A percentile compares a stretch with the other conserved stretches of the same genome.
phyloP scores from a whole-genome alignment of 1,140 invertebrate species.

The Euwallacea similis region DNA sequence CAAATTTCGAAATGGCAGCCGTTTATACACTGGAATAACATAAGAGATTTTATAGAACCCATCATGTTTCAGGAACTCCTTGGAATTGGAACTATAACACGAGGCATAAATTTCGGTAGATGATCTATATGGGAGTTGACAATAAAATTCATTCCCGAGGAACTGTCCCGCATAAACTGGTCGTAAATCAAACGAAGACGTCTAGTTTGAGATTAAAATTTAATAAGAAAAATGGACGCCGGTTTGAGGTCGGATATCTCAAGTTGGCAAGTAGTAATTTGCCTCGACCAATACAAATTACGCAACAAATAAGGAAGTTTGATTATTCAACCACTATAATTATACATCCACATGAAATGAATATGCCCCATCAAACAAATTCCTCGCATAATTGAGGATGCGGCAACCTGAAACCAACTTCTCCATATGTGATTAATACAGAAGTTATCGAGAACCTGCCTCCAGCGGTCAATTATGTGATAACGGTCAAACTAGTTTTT shows the following conservation, averaged over 20 bases:
- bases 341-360: background rate
- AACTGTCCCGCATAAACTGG: conserved; percentile 6
- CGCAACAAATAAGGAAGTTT: too few species aligned
- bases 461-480: background rate
- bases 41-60: conserved; percentile 20
- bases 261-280: too few species aligned
- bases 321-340: background rate
- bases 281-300: too few species aligned
- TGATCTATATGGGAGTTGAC: conserved; percentile 6
- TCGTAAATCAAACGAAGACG: conserved; percentile 8
- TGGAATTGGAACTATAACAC: conserved; percentile 7
- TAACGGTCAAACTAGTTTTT: conserved; percentile 5
- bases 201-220: conserved; percentile 3
- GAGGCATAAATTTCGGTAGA: conserved; percentile 8
- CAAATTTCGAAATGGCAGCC: conserved; percentile 1
- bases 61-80: conserved; percentile 5
- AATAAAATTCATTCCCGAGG: background rate
- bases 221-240: background rate
- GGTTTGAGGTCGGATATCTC: too few species aligned
- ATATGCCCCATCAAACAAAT: background rate
- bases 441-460: too few species aligned
- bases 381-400: background rate
- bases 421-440: too few species aligned
- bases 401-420: background rate
- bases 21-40: conserved; percentile 19